These are phyloP conservation scores for Philantomba maxwellii DNA, from an alignment of 2,113 vertebrate genomes.

Conservation along the genomic window DNA sequence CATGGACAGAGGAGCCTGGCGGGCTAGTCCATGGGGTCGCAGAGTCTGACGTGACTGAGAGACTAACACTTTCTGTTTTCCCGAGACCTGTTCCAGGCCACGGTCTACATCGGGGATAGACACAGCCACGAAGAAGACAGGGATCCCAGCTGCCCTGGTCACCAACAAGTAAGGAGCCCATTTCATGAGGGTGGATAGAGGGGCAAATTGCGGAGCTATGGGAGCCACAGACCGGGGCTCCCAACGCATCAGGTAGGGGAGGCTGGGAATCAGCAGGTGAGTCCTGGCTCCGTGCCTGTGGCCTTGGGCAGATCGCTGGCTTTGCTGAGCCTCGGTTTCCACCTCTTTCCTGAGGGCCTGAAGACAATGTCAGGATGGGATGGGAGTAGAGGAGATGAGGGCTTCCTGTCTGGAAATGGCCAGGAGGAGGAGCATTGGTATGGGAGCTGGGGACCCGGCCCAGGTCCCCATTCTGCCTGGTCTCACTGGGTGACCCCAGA, in stretches of 20 bases:
- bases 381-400: not conserved
- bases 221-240: not conserved
- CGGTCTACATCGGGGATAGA: not conserved
- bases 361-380: not conserved
- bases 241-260: not conserved
- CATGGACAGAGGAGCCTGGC: not conserved
- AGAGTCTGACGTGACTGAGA: not conserved
- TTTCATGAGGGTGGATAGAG: not conserved
- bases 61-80: not conserved
- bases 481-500: not conserved
- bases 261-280: not conserved
- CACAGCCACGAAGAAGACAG: not conserved
- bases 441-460: not conserved
- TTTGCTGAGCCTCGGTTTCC: not conserved
- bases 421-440: not conserved
- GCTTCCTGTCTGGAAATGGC: not conserved
- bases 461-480: not conserved
- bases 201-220: not conserved
- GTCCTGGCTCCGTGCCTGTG: not conserved
- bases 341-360: not conserved
- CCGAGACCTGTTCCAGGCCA: not conserved
- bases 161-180: not conserved
- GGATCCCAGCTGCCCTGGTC: not conserved
- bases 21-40: not conserved
- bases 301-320: not conserved